These are phyloP conservation scores for Thunnus albacares DNA, from an alignment of 2,797 vertebrate genomes.

Conservation along the genomic window DNA sequence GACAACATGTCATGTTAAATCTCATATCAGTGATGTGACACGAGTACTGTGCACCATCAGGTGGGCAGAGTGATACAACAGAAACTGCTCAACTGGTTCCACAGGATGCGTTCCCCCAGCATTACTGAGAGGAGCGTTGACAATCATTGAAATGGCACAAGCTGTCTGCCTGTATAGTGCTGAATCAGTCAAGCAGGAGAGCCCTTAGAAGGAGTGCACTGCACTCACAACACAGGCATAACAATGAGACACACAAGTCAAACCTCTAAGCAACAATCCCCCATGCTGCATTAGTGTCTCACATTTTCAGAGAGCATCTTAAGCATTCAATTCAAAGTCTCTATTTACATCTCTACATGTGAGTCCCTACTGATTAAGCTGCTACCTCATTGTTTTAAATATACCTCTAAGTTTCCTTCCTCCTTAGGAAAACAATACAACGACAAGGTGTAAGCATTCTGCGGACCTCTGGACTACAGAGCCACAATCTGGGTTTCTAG, in stretches of 20 bases:
- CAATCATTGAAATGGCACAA: conserved; percentile 76
- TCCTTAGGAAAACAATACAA: background rate
- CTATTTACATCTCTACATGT: background rate
- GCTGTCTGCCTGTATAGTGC: conserved; percentile 72
- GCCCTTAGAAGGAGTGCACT: conserved; percentile 58
- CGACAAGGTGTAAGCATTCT: conserved; percentile 15
- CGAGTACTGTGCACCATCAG: conserved; percentile 64
- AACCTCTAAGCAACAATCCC: conserved; percentile 35
- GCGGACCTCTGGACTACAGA: background rate
- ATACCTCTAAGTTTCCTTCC: background rate
- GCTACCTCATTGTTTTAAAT: background rate
- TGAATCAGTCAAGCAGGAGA: conserved; percentile 70
- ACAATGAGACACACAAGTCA: conserved; percentile 51
- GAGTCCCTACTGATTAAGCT: background rate
- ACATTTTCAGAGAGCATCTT: conserved; percentile 7
- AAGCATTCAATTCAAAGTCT: conserved; percentile 9
- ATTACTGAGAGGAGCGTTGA: conserved; percentile 68
- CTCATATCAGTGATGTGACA: conserved; percentile 53
- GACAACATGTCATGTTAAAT: conserved; percentile 50
- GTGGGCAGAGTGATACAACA: conserved; percentile 76
- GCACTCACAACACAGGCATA: conserved; percentile 55
- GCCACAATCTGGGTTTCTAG: background rate
- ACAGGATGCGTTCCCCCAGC: conserved; percentile 72
- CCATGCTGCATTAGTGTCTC: conserved; percentile 33
- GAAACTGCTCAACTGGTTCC: conserved; percentile 81